These are phyloP conservation scores for Saturnia pavonia DNA, from an alignment of 2,888 invertebrate genomes.

Conservation along the genomic window DNA sequence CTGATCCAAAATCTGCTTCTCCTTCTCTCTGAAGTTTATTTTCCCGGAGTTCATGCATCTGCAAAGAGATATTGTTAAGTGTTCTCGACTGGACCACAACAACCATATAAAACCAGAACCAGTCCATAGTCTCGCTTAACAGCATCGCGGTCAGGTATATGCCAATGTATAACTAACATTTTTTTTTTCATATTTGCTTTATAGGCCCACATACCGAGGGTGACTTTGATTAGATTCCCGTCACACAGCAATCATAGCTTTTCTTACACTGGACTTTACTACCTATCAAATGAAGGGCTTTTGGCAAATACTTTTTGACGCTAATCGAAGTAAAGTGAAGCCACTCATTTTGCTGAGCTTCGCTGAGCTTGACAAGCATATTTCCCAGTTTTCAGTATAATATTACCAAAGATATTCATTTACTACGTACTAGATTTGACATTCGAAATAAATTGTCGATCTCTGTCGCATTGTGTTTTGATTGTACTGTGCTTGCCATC, in stretches of 20 bases:
- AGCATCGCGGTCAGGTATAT: neutral
- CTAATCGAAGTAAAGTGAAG: neutral
- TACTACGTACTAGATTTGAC: too few relatives aligned
- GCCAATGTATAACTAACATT: neutral
- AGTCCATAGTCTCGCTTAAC: neutral
- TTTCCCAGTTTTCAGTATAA: too few relatives aligned
- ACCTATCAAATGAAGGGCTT: neutral
- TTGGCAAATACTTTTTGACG: neutral
- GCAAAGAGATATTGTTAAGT: conserved; percentile 40
- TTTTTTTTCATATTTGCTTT: neutral
- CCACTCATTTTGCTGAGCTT: too few relatives aligned
- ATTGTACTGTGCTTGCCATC: too few relatives aligned
- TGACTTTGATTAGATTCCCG: neutral
- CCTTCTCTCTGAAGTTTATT: conserved; percentile 96
- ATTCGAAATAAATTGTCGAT: too few relatives aligned
- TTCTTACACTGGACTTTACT: neutral
- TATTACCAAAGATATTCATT: too few relatives aligned
- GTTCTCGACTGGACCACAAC: neutral
- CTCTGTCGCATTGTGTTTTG: too few relatives aligned
- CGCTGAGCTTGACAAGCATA: too few relatives aligned
- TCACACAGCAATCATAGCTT: neutral
- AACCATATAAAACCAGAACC: neutral
- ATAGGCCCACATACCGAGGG: too few relatives aligned
- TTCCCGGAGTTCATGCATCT: conserved; percentile 89
- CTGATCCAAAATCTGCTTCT: conserved; percentile 96